Percentiles rank a stretch among this genome's conserved stretches.
Evolutionary conservation across 2,888 invertebrate species (phyloP).

Genomic region (Enchytraeus crypticus): DNA sequence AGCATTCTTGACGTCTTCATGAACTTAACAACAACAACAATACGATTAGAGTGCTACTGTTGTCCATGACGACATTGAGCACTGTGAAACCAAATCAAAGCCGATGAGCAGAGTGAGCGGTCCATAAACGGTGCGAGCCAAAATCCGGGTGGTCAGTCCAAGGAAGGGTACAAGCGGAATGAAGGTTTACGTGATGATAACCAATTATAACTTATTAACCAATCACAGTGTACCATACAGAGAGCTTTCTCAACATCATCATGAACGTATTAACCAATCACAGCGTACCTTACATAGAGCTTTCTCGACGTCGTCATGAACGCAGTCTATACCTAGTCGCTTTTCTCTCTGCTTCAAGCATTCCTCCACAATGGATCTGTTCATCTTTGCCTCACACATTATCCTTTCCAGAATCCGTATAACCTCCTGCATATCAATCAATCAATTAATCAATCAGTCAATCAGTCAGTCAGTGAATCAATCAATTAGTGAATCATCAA

Average conservation of each 20-base stretch:
- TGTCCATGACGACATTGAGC: too few species aligned
- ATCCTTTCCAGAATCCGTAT: conserved; percentile 57
- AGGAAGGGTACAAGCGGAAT: background rate
- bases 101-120: too few species aligned
- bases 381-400: conserved; percentile 73
- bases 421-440: conserved; percentile 51
- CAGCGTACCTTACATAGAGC: conserved; percentile 59
- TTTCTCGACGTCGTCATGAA: conserved; percentile 82
- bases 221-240: conserved; percentile 55
- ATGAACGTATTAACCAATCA: too few species aligned
- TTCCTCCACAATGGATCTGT: conserved; percentile 83
- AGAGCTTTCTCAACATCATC: conserved; percentile 78
- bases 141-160: background rate
- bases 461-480: too few species aligned
- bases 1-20: conserved; percentile 78
- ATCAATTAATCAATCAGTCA: background rate
- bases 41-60: too few species aligned
- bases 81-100: too few species aligned
- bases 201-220: background rate
- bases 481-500: too few species aligned
- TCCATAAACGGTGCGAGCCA: too few species aligned
- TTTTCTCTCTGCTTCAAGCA: conserved; percentile 85
- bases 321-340: conserved; percentile 76
- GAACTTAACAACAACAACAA: too few species aligned
- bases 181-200: background rate